Conservation (phyloP, 2,888 invertebrate genomes). For the Drosophila pseudotalamancana region DNA sequence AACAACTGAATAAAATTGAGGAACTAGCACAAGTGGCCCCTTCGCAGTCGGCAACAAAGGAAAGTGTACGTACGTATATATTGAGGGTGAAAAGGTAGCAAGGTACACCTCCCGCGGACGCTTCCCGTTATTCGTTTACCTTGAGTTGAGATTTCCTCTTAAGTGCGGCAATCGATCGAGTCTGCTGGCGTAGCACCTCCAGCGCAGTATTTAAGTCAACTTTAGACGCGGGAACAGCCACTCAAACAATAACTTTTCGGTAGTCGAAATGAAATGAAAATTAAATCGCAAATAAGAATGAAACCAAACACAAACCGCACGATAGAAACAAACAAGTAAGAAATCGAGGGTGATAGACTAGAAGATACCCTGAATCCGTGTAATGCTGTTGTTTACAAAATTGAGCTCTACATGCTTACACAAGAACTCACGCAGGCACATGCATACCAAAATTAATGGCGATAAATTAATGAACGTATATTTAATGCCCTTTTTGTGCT, state of each 20-base stretch:
- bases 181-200: constrained; percentile 93
- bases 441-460: too few species aligned
- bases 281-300: not conserved
- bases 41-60: constrained; percentile 21
- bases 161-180: constrained; percentile 93
- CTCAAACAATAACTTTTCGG: not conserved
- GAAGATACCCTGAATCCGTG: too few species aligned
- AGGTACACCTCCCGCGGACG: not conserved
- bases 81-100: not conserved
- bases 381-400: too few species aligned
- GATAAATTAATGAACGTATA: too few species aligned
- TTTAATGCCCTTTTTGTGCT: too few species aligned
- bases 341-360: too few species aligned
- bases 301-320: constrained; percentile 7
- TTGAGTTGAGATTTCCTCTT: constrained; percentile 84
- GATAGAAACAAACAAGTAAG: too few species aligned
- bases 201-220: constrained; percentile 79
- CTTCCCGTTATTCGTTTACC: constrained; percentile 65
- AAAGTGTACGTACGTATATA: not conserved
- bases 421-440: too few species aligned
- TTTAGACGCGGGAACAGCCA: not conserved
- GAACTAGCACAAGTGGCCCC: constrained; percentile 63
- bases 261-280: constrained; percentile 1
- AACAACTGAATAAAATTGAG: constrained; percentile 39
- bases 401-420: too few species aligned